Conservation (phyloP, 2,797 vertebrate species). For the Micropoecilia bifurca region DNA sequence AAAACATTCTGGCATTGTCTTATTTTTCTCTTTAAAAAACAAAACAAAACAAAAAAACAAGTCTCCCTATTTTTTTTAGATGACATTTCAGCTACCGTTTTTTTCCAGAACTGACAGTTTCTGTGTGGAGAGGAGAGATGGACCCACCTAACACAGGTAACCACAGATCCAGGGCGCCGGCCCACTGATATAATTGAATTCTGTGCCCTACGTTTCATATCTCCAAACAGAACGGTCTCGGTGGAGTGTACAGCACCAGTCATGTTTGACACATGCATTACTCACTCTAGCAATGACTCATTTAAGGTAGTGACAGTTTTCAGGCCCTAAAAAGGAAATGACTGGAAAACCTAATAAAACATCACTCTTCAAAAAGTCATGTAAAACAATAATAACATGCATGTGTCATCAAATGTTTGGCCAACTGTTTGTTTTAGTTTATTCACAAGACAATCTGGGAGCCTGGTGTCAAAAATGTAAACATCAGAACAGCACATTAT, state of each 20-base stretch:
- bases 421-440: not conserved
- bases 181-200: not conserved
- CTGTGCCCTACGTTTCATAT: not conserved
- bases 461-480: not conserved
- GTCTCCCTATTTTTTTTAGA: not conserved
- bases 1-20: not conserved
- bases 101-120: not conserved
- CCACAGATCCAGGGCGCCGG: not conserved
- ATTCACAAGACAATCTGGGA: not conserved
- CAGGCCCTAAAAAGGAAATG: not conserved
- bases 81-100: not conserved
- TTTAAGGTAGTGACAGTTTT: not conserved
- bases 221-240: not conserved
- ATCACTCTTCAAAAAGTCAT: not conserved
- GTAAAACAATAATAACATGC: not conserved
- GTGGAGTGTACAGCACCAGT: not conserved
- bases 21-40: not conserved
- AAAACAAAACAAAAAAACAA: too few species aligned
- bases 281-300: not conserved
- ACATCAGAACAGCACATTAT: not conserved
- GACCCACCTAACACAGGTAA: not conserved
- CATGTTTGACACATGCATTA: constrained; percentile 2
- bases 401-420: not conserved
- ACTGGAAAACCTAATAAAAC: not conserved
- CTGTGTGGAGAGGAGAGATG: not conserved